A percentile compares a stretch with the other conserved stretches of the same genome.
Conservation (phyloP, 2,797 vertebrate genomes). For the Gambusia yucatana region DNA sequence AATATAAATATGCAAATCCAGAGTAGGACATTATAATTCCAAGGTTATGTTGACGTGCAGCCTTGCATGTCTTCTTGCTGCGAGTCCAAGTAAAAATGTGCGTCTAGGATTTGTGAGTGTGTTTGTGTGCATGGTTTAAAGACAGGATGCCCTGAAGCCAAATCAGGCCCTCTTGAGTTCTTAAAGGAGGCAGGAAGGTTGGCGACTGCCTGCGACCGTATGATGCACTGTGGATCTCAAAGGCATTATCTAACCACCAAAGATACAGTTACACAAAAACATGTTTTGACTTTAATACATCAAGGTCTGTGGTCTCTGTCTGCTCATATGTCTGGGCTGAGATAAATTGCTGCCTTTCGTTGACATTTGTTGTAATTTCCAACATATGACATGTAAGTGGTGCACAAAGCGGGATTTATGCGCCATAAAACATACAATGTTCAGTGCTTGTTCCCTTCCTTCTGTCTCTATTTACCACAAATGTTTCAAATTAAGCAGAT, state of each 20-base stretch:
- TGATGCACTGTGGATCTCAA: slow-evolving; percentile 48
- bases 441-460: background rate
- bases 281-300: slow-evolving; percentile 49
- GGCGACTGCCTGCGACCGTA: slow-evolving; percentile 46
- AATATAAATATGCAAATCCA: slow-evolving; percentile 44
- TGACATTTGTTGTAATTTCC: slow-evolving; percentile 21
- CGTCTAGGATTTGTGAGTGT: background rate
- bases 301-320: slow-evolving; percentile 54
- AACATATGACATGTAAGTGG: slow-evolving; percentile 39
- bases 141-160: slow-evolving; percentile 49
- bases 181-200: slow-evolving; percentile 57
- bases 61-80: slow-evolving; percentile 1
- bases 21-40: slow-evolving; percentile 17
- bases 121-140: slow-evolving; percentile 18
- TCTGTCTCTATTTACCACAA: background rate
- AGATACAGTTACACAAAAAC: slow-evolving; percentile 36
- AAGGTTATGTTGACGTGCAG: slow-evolving; percentile 42
- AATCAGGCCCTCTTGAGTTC: slow-evolving; percentile 59
- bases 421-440: background rate
- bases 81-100: slow-evolving; percentile 18
- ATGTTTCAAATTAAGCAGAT: background rate
- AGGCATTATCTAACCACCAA: slow-evolving; percentile 63
- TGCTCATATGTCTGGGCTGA: slow-evolving; percentile 42
- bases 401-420: slow-evolving; percentile 3
- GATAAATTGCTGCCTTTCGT: slow-evolving; percentile 39